Evolutionary conservation across 2,888 invertebrate genomes (phyloP), one percentile per base, ranked within the genome.

Genomic region (Drosophila conformis): DNA sequence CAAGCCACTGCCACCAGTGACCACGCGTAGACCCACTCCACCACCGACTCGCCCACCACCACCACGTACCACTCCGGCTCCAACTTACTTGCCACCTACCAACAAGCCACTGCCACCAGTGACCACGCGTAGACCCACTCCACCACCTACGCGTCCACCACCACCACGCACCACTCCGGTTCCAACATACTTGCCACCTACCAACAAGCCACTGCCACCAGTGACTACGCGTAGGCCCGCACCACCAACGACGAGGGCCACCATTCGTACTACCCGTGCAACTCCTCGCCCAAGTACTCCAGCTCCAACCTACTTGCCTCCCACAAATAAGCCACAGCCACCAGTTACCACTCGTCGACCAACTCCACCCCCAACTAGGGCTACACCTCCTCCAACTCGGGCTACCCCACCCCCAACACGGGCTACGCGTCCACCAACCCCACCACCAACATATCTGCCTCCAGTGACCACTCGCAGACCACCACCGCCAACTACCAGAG

Each of bases 401-500:
- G 27, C 42, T 25, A 25, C 25, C 2, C 25, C 25, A 21, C 57
- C 57, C 15, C 40, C 58, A 4, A 59, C 58, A 2, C 35, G 40
- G 31, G 40, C 21, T 0, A 70, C 76, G n/a, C 33, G 73, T 54
- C 62, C 35, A n/a, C 29, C 78, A 85, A n/a, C 90, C 80, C 62
- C 91, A 86, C 27, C 49, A 10, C 76, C 87, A n/a, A 86, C 88
- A 0, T 78, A 65, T 8, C 59, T 80, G 73, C 64, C 80, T 18
- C 83, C 82, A 49, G 73, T 71, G 35, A 67, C 76, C 36, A 78
- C 71, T 5, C 61, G 74, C 13, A 57, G 63, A 1, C 72, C 67
- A 57, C 31, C 91, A 87, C 70, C 76, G 3, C 73, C 59, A 13
- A 38, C 66, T 15, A 64, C 72, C 1, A 63, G 67, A 21, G 25